Percentiles rank a stretch among this genome's conserved stretches.
These are phyloP conservation scores for Anguilla rostrata DNA, from an alignment of 2,113 vertebrate species.

Conservation along the genomic window DNA sequence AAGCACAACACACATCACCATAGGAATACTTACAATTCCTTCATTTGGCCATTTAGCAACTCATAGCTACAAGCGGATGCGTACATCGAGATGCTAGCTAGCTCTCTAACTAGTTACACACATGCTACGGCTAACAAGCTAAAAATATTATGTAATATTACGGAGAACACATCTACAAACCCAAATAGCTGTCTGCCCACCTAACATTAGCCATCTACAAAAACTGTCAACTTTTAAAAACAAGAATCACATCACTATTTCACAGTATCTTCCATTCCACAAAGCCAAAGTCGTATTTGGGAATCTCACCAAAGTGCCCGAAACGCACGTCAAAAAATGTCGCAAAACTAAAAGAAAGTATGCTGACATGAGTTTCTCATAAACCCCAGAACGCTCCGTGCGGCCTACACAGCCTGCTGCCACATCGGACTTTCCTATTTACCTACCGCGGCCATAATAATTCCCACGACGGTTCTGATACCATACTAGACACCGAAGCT, in stretches of 20 bases:
- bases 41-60: background rate
- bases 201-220: background rate
- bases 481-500: background rate
- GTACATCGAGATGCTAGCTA: background rate
- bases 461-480: background rate
- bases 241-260: background rate
- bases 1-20: background rate
- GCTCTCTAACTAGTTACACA: background rate
- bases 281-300: background rate
- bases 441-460: background rate
- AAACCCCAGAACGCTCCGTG: background rate
- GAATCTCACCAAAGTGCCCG: background rate
- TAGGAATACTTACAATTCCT: background rate
- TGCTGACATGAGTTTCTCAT: background rate
- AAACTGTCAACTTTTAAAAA: background rate
- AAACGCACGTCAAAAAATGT: background rate
- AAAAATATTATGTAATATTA: background rate
- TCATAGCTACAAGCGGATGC: background rate
- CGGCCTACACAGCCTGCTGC: background rate
- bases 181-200: background rate
- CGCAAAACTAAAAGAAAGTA: background rate
- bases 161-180: background rate
- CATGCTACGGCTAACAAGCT: slow-evolving; percentile 6
- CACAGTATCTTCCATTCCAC: background rate
- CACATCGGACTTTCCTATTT: background rate